Evolutionary conservation across 1,140 invertebrate species (phyloP).

Genomic region (Bacillus rossius): DNA sequence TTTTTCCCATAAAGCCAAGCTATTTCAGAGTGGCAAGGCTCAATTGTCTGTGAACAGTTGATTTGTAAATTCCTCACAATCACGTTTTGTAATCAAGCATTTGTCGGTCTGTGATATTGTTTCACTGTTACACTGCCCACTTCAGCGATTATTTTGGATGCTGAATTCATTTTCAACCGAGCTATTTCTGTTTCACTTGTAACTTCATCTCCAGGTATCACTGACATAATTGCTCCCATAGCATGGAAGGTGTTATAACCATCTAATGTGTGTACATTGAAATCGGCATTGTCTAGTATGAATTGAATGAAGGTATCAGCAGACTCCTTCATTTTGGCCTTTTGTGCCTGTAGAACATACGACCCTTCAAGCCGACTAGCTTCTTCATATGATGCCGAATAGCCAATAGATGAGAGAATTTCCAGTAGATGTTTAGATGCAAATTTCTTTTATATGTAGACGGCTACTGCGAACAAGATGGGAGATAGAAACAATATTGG

Average conservation of each 20-base stretch:
- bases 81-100: background rate
- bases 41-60: no score
- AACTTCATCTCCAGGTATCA: conserved; percentile 10
- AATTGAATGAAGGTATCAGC: conserved; percentile 28
- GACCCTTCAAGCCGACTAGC: conserved; percentile 21
- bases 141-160: background rate
- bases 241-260: conserved; percentile 29
- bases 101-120: no score
- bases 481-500: conserved; percentile 34
- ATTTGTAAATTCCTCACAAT: no score
- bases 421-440: conserved; percentile 24
- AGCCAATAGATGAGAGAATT: conserved; percentile 22
- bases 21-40: no score
- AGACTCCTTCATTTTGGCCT: conserved; percentile 14
- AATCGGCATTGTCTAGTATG: conserved; percentile 11
- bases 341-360: conserved; percentile 12
- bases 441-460: conserved; percentile 24
- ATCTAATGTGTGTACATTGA: conserved; percentile 27
- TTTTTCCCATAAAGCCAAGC: conserved; percentile 17
- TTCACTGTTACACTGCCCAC: background rate
- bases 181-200: background rate
- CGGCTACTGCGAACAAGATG: conserved; percentile 19
- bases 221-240: conserved; percentile 26
- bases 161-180: background rate
- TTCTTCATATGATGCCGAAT: conserved; percentile 23